These are phyloP conservation scores for Tenrec ecaudatus DNA, from an alignment of 2,113 vertebrate genomes.

Conservation along the genomic window DNA sequence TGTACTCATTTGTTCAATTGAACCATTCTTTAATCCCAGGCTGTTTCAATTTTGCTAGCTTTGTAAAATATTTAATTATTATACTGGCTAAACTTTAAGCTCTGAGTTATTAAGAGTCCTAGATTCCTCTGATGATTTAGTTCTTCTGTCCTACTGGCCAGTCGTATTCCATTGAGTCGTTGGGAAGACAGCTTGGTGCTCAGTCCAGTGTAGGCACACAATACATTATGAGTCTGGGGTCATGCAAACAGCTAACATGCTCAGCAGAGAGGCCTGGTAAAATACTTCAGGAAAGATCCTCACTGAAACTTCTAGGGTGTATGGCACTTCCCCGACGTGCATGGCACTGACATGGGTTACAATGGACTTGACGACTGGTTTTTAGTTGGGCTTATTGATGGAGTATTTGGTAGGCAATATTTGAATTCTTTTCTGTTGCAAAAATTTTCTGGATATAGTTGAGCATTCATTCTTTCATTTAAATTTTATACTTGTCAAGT, in stretches of 20 bases:
- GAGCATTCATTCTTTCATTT: neutral
- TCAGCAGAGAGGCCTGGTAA: neutral
- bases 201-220: neutral
- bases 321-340: neutral
- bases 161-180: neutral
- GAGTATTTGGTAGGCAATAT: neutral
- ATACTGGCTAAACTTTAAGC: conserved; percentile 6
- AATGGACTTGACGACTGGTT: neutral
- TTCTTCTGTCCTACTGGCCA: neutral
- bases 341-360: neutral
- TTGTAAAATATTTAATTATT: conserved; percentile 37
- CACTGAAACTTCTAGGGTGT: neutral
- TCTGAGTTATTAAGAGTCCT: neutral
- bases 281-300: neutral
- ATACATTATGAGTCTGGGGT: neutral
- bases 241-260: neutral
- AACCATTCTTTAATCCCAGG: neutral
- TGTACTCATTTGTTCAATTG: neutral
- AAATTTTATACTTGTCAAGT: neutral
- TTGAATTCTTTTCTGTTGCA: neutral
- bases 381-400: neutral
- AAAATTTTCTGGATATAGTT: neutral
- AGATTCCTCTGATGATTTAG: neutral
- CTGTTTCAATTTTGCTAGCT: conserved; percentile 45
- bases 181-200: neutral